phyloP scores from a whole-genome alignment of 2,888 invertebrate genomes.

The Rotaria sp. region DNA sequence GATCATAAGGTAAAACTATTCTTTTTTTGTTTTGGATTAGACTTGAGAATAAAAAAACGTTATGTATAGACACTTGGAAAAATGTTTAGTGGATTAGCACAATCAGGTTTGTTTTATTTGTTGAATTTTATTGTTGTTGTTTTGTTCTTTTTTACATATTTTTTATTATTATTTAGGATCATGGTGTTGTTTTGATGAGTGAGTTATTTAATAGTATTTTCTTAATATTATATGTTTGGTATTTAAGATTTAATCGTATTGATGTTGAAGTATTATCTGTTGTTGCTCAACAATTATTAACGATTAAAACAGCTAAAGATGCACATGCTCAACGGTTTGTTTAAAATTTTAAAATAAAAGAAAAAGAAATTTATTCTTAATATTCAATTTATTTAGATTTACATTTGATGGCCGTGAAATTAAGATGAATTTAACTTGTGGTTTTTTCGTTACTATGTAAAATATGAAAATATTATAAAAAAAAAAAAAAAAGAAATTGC shows the following conservation, averaged over 20 bases:
- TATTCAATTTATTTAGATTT: slow-evolving; percentile 45
- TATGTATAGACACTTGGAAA: slow-evolving; percentile 50
- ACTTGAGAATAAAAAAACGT: too few relatives aligned
- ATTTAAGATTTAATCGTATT: slow-evolving; percentile 51
- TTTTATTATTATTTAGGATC: slow-evolving; percentile 44
- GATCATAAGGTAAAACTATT: slow-evolving; percentile 48
- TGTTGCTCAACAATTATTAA: slow-evolving; percentile 54
- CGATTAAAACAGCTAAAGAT: slow-evolving; percentile 55
- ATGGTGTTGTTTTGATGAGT: slow-evolving; percentile 56
- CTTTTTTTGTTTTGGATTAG: too few relatives aligned
- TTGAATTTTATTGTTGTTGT: not conserved
- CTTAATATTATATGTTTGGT: not conserved
- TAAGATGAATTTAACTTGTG: slow-evolving; percentile 53
- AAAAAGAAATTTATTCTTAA: too few relatives aligned
- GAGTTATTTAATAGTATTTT: not conserved
- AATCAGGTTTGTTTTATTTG: slow-evolving; percentile 46
- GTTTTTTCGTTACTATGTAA: slow-evolving; percentile 53
- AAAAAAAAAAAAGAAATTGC: not conserved
- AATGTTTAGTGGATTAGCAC: slow-evolving; percentile 54
- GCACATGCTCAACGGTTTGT: slow-evolving; percentile 44
- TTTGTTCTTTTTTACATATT: not conserved
- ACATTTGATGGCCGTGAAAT: slow-evolving; percentile 55
- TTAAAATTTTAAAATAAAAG: too few relatives aligned
- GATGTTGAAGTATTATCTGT: slow-evolving; percentile 55
- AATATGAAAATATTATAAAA: slow-evolving; percentile 46